phyloP scores from a whole-genome alignment of 2,797 vertebrate genomes.

The Dromococcyx pavoninus region DNA sequence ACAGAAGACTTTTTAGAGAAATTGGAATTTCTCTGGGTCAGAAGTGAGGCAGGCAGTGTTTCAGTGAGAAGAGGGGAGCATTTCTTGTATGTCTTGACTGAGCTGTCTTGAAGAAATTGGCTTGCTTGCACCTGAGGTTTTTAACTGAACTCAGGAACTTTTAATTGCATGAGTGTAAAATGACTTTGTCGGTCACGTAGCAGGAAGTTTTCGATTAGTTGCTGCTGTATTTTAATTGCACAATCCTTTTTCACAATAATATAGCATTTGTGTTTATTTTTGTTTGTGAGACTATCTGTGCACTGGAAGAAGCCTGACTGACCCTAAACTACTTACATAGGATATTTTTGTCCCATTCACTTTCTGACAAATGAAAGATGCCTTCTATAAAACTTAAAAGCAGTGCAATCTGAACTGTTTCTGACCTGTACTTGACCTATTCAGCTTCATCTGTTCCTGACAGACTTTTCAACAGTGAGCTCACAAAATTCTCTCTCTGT shows the following conservation, averaged over 20 bases:
- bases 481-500: slow-evolving; percentile 42
- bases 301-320: background rate
- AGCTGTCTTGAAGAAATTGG: background rate
- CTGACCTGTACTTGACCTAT: slow-evolving; percentile 69
- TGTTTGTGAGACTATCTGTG: background rate
- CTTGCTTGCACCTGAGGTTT: background rate
- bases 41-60: background rate
- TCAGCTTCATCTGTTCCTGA: slow-evolving; percentile 64
- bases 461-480: slow-evolving; percentile 66
- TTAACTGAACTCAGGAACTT: background rate
- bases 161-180: background rate
- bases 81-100: background rate
- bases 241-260: background rate
- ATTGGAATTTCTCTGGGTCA: background rate
- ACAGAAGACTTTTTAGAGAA: background rate
- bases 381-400: slow-evolving; percentile 70
- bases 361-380: slow-evolving; percentile 55
- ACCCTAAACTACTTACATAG: background rate
- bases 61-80: background rate
- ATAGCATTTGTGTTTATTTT: background rate
- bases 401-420: slow-evolving; percentile 40
- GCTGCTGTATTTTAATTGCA: background rate
- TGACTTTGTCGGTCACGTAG: background rate
- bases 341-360: slow-evolving; percentile 35
- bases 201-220: background rate